Evolutionary conservation across 2,797 vertebrate genomes (phyloP), one percentile per base, ranked within the genome.

Genomic region (Microctenopoma lineatum): DNA sequence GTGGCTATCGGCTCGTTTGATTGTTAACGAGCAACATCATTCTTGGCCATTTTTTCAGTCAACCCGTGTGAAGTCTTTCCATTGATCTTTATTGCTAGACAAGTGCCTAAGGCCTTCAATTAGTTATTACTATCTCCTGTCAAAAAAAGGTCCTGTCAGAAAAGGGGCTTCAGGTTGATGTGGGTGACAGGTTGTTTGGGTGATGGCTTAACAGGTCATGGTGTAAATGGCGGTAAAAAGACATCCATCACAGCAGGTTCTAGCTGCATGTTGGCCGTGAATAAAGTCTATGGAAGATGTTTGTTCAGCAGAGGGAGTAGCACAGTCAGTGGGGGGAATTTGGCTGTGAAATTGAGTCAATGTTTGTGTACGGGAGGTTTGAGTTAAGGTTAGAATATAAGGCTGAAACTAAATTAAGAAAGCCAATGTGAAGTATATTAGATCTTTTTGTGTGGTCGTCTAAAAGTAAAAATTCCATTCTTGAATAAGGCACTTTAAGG

Each of bases 331-430:
- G 61, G 55, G 59, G 79, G 66, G 72, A 58, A 83, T 65, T 59
- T 81, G 64, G 57, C 68, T 84, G 80, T 84, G 84, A 85, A 89
- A 86, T 80, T 79, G 83, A 87, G 79, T 74, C 62, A 81, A 64
- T 75, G 60, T 39, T 39, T 56, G 12, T 66, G 53, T 42, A 48
- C 39, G 47, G n/a, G 50, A 50, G 13, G 39, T 61, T 65, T 46
- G 5, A 58, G 66, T 26, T 41, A 3, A 63, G 47, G 34, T 62
- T 56, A 42, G 47, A 70, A 41, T 39, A 32, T n/a, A 46, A 21
- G 8, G 26, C 55, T 73, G 16, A 15, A 15, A 42, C 5, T 5
- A 42, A 41, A 12, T 15, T 13, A 38, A 12, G 12, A 47, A 32
- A 44, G 1, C 15, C 7, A 63, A 39, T n/a, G 29, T 47, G 1